These are phyloP conservation scores for Emys orbicularis DNA, from an alignment of 2,797 vertebrate species.

Conservation along the genomic window DNA sequence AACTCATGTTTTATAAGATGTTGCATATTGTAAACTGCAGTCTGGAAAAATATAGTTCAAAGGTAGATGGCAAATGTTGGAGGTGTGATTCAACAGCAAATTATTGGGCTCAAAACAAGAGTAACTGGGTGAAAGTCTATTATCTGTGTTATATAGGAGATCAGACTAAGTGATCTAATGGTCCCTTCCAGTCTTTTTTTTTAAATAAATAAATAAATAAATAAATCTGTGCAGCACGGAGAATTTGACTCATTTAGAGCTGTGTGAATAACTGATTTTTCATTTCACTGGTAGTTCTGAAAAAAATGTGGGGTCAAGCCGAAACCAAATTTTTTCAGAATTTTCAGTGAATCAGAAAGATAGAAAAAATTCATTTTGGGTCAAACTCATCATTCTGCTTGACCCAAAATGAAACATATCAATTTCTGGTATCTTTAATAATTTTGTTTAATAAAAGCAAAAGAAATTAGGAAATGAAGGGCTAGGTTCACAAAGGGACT, in stretches of 20 bases:
- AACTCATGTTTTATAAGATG: neutral
- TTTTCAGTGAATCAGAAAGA: too few species aligned
- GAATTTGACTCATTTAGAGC: neutral
- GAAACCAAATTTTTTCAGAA: too few species aligned
- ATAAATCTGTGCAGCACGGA: neutral
- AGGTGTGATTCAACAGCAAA: neutral
- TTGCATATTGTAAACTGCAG: neutral
- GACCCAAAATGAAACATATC: too few species aligned
- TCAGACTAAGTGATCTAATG: neutral
- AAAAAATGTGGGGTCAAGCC: too few species aligned
- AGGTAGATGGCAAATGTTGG: fast-evolving
- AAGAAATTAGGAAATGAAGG: too few species aligned
- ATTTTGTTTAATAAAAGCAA: too few species aligned
- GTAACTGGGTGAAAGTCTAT: neutral
- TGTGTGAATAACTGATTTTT: too few species aligned
- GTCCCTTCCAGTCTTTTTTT: neutral
- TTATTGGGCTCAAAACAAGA: neutral
- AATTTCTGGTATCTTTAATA: too few species aligned
- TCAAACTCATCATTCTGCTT: too few species aligned
- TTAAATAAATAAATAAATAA: neutral
- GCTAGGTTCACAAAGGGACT: too few species aligned
- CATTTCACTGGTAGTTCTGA: too few species aligned
- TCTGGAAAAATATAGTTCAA: neutral
- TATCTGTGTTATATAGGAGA: neutral
- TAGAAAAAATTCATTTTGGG: too few species aligned